Evolutionary conservation across 2,113 vertebrate species (phyloP).

Genomic region (Sorex fumeus): DNA sequence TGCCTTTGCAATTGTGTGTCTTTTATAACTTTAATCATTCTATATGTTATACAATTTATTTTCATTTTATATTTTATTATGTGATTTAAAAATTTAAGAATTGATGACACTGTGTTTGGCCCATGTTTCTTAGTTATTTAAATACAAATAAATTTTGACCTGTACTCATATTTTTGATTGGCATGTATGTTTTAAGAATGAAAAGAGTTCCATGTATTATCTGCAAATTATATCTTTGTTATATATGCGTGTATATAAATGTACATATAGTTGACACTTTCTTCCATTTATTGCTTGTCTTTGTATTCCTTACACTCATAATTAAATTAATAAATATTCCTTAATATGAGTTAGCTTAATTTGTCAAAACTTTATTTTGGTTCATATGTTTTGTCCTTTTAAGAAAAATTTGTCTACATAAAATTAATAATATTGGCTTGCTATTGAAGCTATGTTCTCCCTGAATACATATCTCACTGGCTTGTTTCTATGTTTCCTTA

Average conservation of each 20-base stretch:
- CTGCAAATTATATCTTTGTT: not conserved
- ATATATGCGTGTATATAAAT: not conserved
- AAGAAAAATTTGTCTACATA: not conserved
- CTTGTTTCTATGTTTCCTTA: too few relatives aligned
- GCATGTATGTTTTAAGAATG: not conserved
- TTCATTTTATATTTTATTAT: too few relatives aligned
- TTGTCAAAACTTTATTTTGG: not conserved
- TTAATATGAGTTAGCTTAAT: not conserved
- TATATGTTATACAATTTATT: too few relatives aligned
- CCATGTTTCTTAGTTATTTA: too few relatives aligned
- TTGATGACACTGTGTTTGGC: too few relatives aligned
- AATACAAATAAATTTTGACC: too few relatives aligned
- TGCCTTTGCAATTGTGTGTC: not conserved
- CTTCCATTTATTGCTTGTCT: not conserved
- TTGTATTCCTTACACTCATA: not conserved
- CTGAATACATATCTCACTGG: too few relatives aligned
- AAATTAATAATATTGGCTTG: not conserved
- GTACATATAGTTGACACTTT: not conserved
- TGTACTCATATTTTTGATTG: not conserved
- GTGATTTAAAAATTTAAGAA: too few relatives aligned
- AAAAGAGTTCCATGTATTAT: not conserved
- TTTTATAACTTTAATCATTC: too few relatives aligned
- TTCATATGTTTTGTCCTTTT: not conserved
- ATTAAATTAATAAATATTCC: not conserved
- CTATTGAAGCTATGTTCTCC: too few relatives aligned